Conservation (phyloP, 2,113 vertebrate genomes). For the Lutjanus erythropterus region DNA sequence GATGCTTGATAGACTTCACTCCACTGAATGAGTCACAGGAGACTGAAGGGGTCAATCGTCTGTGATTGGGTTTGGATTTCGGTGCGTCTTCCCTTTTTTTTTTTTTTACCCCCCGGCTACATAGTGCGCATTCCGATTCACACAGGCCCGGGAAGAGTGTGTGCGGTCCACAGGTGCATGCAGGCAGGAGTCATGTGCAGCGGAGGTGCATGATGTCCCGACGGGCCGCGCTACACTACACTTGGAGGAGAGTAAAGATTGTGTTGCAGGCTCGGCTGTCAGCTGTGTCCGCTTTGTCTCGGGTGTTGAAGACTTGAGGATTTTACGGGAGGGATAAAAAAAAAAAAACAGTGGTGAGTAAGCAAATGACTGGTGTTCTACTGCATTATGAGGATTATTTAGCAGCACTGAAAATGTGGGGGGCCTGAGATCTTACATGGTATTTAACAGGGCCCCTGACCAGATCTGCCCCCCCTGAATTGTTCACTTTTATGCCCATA, state of each 20-base stretch:
- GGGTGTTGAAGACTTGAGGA: not conserved
- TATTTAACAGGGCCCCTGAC: not conserved
- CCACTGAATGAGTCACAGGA: slow-evolving; percentile 25
- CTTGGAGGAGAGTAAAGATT: slow-evolving; percentile 4
- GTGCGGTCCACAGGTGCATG: slow-evolving; percentile 69
- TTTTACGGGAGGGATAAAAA: not conserved
- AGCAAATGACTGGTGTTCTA: slow-evolving; percentile 1
- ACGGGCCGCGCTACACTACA: slow-evolving; percentile 1
- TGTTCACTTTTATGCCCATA: not conserved
- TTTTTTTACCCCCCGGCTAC: slow-evolving; percentile 11
- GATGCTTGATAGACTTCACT: slow-evolving; percentile 30
- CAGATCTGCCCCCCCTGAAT: not conserved
- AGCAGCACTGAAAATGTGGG: not conserved
- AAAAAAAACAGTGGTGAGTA: slow-evolving; percentile 45
- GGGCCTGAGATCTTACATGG: not conserved
- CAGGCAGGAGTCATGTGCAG: slow-evolving; percentile 18
- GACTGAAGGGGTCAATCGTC: slow-evolving; percentile 2
- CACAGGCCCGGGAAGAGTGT: slow-evolving; percentile 50
- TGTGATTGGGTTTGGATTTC: slow-evolving; percentile 16
- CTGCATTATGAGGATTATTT: not conserved
- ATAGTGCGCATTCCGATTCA: slow-evolving; percentile 47
- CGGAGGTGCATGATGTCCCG: slow-evolving; percentile 32
- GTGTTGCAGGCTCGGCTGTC: slow-evolving; percentile 25
- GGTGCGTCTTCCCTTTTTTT: slow-evolving; percentile 2
- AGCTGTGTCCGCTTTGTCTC: slow-evolving; percentile 19